phyloP scores from a whole-genome alignment of 2,888 invertebrate species.

The Auanema sp. region DNA sequence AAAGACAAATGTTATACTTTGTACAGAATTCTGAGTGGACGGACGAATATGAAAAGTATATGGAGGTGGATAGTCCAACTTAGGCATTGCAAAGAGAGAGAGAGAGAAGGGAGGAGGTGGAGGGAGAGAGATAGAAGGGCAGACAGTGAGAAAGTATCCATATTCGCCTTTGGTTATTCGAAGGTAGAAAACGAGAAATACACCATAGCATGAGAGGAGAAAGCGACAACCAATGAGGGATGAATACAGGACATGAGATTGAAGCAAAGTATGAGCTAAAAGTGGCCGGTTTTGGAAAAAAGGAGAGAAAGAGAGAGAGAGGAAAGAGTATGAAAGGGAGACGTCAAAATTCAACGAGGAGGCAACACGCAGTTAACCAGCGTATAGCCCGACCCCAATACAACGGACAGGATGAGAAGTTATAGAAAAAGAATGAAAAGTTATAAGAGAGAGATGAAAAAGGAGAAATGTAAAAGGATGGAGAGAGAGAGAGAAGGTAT shows the following conservation, averaged over 20 bases:
- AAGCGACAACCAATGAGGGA: not conserved
- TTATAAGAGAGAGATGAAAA: slow-evolving; percentile 9
- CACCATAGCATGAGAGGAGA: not conserved
- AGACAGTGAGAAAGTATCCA: not conserved
- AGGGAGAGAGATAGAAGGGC: not conserved
- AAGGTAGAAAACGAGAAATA: slow-evolving; percentile 3
- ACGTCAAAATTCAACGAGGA: not conserved
- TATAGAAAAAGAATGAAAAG: not conserved
- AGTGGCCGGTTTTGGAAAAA: slow-evolving; percentile 3
- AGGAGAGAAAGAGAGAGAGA: slow-evolving; percentile 1
- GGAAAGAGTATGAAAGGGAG: not conserved
- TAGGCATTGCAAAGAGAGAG: slow-evolving; percentile 7
- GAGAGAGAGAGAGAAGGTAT: not conserved
- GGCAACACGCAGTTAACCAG: not conserved
- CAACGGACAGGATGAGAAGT: not conserved
- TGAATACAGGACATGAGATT: not conserved
- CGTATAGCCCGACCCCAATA: not conserved
- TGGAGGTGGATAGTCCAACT: too few species aligned
- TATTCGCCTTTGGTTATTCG: too few species aligned
- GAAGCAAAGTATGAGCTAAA: slow-evolving; percentile 5
- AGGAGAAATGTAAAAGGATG: slow-evolving; percentile 10
- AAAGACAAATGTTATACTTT: too few species aligned
- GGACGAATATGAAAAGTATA: not conserved
- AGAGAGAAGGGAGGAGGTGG: slow-evolving; percentile 7
- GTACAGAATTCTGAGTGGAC: not conserved